Conservation (phyloP, 2,888 invertebrate genomes). For the Acrobasis suavella region DNA sequence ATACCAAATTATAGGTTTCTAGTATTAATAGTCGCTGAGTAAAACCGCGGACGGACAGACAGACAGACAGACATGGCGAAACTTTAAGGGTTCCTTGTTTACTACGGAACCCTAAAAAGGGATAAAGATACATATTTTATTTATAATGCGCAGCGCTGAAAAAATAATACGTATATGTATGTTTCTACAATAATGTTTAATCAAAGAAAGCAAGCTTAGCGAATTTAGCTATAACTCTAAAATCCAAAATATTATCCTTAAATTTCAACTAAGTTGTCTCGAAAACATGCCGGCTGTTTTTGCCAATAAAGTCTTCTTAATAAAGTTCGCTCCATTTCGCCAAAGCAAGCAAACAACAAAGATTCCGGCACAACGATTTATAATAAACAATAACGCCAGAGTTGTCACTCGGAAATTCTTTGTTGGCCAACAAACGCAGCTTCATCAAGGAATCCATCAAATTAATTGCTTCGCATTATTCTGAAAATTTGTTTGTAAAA, state of each 20-base stretch:
- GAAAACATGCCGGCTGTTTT: slow-evolving; percentile 57
- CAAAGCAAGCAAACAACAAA: slow-evolving; percentile 31
- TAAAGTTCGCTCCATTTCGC: slow-evolving; percentile 23
- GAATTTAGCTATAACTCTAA: background rate
- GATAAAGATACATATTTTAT: no score
- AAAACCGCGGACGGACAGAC: no score
- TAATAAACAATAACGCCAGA: slow-evolving; percentile 33
- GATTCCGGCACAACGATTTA: slow-evolving; percentile 31
- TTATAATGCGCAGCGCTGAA: no score
- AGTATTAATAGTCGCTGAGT: no score
- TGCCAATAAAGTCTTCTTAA: background rate
- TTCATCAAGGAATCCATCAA: slow-evolving; percentile 34
- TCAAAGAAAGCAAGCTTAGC: no score
- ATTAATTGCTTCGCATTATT: slow-evolving; percentile 35
- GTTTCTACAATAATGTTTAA: no score
- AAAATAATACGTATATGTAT: no score
- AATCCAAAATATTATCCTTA: slow-evolving; percentile 9
- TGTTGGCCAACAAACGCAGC: slow-evolving; percentile 29
- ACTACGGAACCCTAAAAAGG: no score
- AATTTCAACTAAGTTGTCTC: slow-evolving; percentile 21
- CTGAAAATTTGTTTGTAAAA: slow-evolving; percentile 4
- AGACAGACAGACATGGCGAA: no score
- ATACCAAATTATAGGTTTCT: no score
- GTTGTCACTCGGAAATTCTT: slow-evolving; percentile 32
- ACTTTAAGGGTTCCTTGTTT: no score